Evolutionary conservation across 2,888 invertebrate genomes (phyloP).

Genomic region (Cyrtodaria siliqua): DNA sequence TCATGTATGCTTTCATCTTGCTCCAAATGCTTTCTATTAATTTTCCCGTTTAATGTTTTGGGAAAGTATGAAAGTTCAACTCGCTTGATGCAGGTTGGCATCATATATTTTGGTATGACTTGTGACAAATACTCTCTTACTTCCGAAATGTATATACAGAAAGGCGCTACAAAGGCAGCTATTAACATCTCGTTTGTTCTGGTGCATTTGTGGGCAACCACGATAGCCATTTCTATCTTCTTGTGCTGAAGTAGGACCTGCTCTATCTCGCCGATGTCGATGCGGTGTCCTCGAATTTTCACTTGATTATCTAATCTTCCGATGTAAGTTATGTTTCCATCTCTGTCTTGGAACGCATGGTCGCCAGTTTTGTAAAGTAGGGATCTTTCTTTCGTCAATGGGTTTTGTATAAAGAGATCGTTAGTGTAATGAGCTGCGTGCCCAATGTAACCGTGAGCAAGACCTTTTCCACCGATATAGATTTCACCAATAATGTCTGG

Average conservation of each 20-base stretch:
- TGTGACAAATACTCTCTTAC: conserved; percentile 69
- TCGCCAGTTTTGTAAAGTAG: conserved; percentile 94
- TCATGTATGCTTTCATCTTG: conserved; percentile 68
- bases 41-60: conserved; percentile 70
- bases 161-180: conserved; percentile 72
- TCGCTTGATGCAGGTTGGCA: conserved; percentile 71
- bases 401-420: conserved; percentile 79
- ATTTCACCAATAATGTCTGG: conserved; percentile 93
- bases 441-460: conserved; percentile 92
- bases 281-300: conserved; percentile 90
- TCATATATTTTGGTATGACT: conserved; percentile 72
- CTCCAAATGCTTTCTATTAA: conserved; percentile 67
- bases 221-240: conserved; percentile 72
- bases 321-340: conserved; percentile 90
- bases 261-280: conserved; percentile 94
- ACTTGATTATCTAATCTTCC: conserved; percentile 93
- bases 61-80: conserved; percentile 67
- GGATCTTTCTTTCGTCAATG: conserved; percentile 35
- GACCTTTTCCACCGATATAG: conserved; percentile 92
- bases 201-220: conserved; percentile 67
- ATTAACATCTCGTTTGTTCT: conserved; percentile 56
- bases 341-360: conserved; percentile 90
- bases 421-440: conserved; percentile 88
- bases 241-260: conserved; percentile 72
- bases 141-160: conserved; percentile 68